Conservation (phyloP, 2,797 vertebrate species). For the Xenops minutus region DNA sequence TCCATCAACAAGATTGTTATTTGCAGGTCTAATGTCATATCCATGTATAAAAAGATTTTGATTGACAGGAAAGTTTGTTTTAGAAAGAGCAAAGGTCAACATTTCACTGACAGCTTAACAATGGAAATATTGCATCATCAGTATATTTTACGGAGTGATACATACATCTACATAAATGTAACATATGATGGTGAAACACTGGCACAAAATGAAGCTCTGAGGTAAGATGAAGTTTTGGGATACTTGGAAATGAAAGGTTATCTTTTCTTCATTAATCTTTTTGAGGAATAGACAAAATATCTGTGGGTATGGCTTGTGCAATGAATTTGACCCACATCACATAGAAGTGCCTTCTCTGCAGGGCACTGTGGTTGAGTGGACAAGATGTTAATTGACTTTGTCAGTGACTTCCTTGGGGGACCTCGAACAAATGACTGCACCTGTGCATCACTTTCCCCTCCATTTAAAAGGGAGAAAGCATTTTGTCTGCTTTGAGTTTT, state of each 20-base stretch:
- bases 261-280: not conserved
- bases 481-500: not conserved
- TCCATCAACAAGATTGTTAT: constrained; percentile 61
- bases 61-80: constrained; percentile 72
- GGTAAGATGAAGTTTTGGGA: not conserved
- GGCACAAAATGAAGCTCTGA: not conserved
- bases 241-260: not conserved
- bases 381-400: constrained; percentile 32
- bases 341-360: not conserved
- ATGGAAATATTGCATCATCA: constrained; percentile 62
- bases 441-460: constrained; percentile 34
- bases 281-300: not conserved
- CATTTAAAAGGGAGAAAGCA: constrained; percentile 6
- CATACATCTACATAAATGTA: constrained; percentile 53
- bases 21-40: constrained; percentile 55
- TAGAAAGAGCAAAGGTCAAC: constrained; percentile 64
- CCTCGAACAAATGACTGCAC: constrained; percentile 40
- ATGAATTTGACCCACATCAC: not conserved
- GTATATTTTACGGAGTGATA: constrained; percentile 42
- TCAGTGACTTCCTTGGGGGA: constrained; percentile 45
- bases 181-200: not conserved
- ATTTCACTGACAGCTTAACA: constrained; percentile 65
- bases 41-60: constrained; percentile 62
- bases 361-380: not conserved
- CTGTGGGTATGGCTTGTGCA: not conserved